Evolutionary conservation across 1,140 invertebrate genomes (phyloP).

Genomic region (Drosophila gunungcola): DNA sequence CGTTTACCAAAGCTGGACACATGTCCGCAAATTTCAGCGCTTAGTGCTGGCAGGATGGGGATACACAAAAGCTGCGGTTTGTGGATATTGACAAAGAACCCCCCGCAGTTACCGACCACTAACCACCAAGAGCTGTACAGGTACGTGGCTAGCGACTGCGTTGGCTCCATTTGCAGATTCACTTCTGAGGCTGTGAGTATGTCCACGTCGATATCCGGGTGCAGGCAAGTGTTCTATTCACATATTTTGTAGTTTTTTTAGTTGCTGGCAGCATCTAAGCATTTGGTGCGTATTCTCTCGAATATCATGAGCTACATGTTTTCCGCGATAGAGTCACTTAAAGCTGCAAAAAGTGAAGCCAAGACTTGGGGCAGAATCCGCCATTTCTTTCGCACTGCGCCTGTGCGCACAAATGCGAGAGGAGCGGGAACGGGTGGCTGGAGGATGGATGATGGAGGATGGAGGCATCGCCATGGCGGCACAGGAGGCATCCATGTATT

Average conservation of each 20-base stretch:
- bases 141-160: not conserved
- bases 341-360: conserved; percentile 13
- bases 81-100: not conserved
- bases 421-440: conserved; percentile 9
- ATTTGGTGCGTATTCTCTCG: conserved; percentile 63
- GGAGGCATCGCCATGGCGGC: conserved; percentile 57
- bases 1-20: conserved; percentile 35
- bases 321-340: conserved; percentile 43
- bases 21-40: conserved; percentile 36
- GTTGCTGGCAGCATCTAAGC: conserved; percentile 43
- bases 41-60: conserved; percentile 4
- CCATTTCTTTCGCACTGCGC: conserved; percentile 77
- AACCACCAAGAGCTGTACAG: conserved; percentile 2
- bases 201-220: conserved; percentile 4
- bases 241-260: conserved; percentile 59
- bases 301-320: conserved; percentile 73
- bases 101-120: not conserved
- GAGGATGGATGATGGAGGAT: conserved; percentile 18
- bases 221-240: conserved; percentile 59
- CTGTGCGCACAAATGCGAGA: conserved; percentile 63
- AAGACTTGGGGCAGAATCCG: conserved; percentile 45
- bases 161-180: not conserved
- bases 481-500: conserved; percentile 56
- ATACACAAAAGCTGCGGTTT: conserved; percentile 1
- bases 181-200: not conserved